Conservation (phyloP, 2,888 invertebrate species). For the Drosophila gaucha region DNA sequence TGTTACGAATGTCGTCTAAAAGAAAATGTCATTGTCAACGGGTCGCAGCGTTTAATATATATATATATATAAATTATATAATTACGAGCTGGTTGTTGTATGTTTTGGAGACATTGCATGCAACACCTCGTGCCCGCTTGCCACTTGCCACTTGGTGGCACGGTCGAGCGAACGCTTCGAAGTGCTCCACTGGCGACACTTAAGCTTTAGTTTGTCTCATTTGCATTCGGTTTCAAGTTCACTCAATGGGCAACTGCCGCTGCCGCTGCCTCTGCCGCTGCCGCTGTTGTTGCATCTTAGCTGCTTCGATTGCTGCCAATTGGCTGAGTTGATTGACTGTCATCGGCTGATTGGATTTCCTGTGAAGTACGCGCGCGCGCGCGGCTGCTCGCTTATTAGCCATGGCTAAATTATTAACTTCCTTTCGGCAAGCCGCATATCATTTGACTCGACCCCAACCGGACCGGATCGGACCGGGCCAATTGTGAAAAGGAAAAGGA, state of each 20-base stretch:
- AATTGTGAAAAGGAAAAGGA: slow-evolving; percentile 35
- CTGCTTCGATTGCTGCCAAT: no score
- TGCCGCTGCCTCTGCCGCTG: slow-evolving; percentile 14
- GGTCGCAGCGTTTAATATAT: slow-evolving; percentile 55
- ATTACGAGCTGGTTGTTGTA: slow-evolving; percentile 26
- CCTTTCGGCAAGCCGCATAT: slow-evolving; percentile 38
- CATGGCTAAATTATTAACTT: slow-evolving; percentile 52
- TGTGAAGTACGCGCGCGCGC: slow-evolving; percentile 38
- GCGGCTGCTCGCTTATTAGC: slow-evolving; percentile 44
- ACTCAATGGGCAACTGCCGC: slow-evolving; percentile 31
- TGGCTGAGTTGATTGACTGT: slow-evolving; percentile 41
- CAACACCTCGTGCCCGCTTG: slow-evolving; percentile 45
- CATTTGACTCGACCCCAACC: slow-evolving; percentile 19
- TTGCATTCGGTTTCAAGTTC: slow-evolving; percentile 53
- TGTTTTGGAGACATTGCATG: slow-evolving; percentile 24
- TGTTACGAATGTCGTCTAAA: slow-evolving; percentile 35
- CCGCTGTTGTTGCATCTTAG: no score
- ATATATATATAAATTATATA: slow-evolving; percentile 47
- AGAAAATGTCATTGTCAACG: slow-evolving; percentile 67
- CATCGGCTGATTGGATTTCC: slow-evolving; percentile 55
- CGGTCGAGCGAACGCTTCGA: slow-evolving; percentile 36
- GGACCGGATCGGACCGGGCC: not conserved
- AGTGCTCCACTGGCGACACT: slow-evolving; percentile 36
- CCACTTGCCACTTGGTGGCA: slow-evolving; percentile 13
- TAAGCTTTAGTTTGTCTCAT: slow-evolving; percentile 33